Base-by-base conservation (phyloP, 2,113 vertebrate species). In the Neodontobutis hainanensis region DNA sequence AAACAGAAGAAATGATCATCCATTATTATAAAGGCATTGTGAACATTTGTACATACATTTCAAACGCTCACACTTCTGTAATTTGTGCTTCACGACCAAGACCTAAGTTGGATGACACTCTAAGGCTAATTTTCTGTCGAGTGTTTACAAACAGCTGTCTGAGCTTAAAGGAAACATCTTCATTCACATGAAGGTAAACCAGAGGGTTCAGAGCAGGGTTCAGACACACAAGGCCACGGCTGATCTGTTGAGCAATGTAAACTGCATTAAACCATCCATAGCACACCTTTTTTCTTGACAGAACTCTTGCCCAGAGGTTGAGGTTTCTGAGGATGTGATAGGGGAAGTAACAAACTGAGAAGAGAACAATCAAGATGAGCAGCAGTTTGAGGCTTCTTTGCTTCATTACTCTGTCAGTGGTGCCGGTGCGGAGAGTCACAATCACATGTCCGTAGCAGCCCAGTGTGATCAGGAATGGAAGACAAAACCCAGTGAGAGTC, bases 171-270 rank as follows among this genome's bases (percentile, higher is more conserved):
- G 34, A 0, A 57, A 89, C 70, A 27, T 87, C 61, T 14, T 89
- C 77, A 0, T 69, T 76, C 35, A 74, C 74, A n/a, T 91, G 68
- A 34, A 95, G 67, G 0, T 95, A 95, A 63, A 95, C 75, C 48
- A 96, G 70, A 3, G 94, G 94, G 61, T 94, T 94, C 52, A 96
- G 75, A 57, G 88, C 90, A 8, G 93, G 92, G 85, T 94, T 95
- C 60, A 95, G 75, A 82, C 92, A 90, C 53, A 92, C 93, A 65
- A 95, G 70, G 2, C 88, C 94, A 5, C 93, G 86, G 9, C 88
- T 89, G 44, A 94, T 84, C 74, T 94, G 94, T 50, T 92, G 91
- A 57, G 80, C 84, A 6, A 92, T 0, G 3, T 93, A 94, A 44
- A 95, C 55, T 3, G 70, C 57, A n/a, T 73, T 55, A 4, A 48